Base-by-base conservation (phyloP, 2,888 invertebrate species). In the Clostera curtula region DNA sequence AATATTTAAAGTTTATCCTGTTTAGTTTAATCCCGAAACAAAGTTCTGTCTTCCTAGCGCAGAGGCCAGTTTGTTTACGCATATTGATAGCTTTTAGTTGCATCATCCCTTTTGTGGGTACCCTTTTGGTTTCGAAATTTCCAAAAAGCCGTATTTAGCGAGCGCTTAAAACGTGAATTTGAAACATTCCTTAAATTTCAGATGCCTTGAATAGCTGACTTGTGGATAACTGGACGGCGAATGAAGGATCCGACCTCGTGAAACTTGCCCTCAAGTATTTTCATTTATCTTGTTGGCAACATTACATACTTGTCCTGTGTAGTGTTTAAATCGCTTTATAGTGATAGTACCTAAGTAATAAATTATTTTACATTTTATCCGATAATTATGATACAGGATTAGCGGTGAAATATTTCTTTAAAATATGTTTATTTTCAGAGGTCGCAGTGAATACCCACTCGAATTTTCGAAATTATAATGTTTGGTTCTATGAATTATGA, bases 111-210 rank as follows among this genome's bases (percentile, higher is more conserved):
- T 9, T 14, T 22, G 36, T 43, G 12, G 49, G 49, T 48, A 33
- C 33, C 27, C 29, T 32, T 35, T 43, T 41, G 36, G 41, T 49
- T 41, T 33, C 31, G 31, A 34, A 34, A 37, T 49, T 38, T 35
- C 40, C 36, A 36, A 41, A 45, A 36, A 36, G 34, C 31, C 33
- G 36, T 41, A 33, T 38, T 35, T 31, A 36, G 34, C 33, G 27
- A 43, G 39, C 38, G 49, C 39, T 41, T 46, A 48, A 41, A 34
- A 29, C 27, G 42, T 43, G 44, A 42, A 47, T 50, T 42, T 34
- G 36, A 44, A 57, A 53, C 55, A 57, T 57, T 57, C 49, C 49
- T 47, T 44, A 56, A 55, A 56, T 55, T 55, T 52, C 48, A 44
- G 58, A 58, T 56, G 49, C 54, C 44, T 40, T 32, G 56, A 37